These are phyloP conservation scores for Erithacus rubecula DNA, from an alignment of 2,797 vertebrate species.

Conservation along the genomic window DNA sequence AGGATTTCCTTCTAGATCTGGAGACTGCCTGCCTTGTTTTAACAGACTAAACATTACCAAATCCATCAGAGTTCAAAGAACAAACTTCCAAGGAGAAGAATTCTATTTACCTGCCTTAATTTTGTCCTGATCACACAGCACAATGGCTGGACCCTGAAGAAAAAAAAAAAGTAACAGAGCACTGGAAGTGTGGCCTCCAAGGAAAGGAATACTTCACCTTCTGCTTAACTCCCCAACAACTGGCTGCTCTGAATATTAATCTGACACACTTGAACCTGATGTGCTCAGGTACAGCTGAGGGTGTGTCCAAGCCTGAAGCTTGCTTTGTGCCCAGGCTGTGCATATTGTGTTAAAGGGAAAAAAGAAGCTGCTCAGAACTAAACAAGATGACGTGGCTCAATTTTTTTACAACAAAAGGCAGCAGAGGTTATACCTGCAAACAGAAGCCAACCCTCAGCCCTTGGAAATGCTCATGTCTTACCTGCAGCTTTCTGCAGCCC, in stretches of 20 bases:
- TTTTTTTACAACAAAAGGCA: not conserved
- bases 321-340: not conserved
- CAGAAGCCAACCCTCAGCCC: not conserved
- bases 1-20: not conserved
- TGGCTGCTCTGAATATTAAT: not conserved
- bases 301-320: fast-evolving
- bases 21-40: not conserved
- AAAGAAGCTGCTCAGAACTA: not conserved
- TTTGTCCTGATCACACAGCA: not conserved
- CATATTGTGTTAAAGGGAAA: not conserved
- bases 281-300: not conserved
- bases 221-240: not conserved
- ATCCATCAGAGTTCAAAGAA: not conserved
- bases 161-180: not conserved
- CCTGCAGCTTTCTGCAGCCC: not conserved
- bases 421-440: not conserved
- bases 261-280: not conserved
- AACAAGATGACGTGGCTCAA: not conserved
- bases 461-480: not conserved
- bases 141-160: not conserved
- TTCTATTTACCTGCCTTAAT: not conserved
- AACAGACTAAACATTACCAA: not conserved
- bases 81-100: not conserved
- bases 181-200: not conserved
- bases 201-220: not conserved